Base-by-base conservation (phyloP, 1,140 invertebrate species). In the Grapholita molesta region DNA sequence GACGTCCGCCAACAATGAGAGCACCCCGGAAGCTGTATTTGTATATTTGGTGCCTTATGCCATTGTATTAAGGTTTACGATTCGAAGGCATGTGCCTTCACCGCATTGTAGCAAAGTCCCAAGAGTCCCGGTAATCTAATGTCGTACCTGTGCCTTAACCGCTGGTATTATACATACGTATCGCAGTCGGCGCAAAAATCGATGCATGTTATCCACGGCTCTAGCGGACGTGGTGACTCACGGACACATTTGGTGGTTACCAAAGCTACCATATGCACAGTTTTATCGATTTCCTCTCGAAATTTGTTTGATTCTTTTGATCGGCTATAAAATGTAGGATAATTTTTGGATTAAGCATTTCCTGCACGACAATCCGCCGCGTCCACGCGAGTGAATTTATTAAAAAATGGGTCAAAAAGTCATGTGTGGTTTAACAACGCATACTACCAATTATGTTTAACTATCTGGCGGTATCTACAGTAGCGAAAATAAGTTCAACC, bases 1-100 rank as follows among this genome's bases (percentile, higher is more conserved):
- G 64, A 64, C 32, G 61, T 70, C 55, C 67, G 53, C 24, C 48
- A 24, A 12, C 18, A 33, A 38, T 66, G 69, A 67, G 42, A 48
- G 64, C 52, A 66, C 21, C 35, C 52, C 48, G 48, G 64, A 70
- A 67, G 33, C 53, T n/a, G 7, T 32, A n/a, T 18, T 8, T 8
- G 21, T 48, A 32, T 7, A 15, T 7, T 7, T 8, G 18, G 42
- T 12, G 18, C n/a, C 18, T 48, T 48, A 48, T 48, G 7, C 9
- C 18, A 21, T 18, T 48, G 15, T 21, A 48, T 3, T 48, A 21
- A 48, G 42, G 42, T 48, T 48, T 7, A 30, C 28, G 28, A 30
- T 38, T 38, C 2, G n/a, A 38, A 12, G 11, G 33, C n/a, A 38
- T 38, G 15, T 38, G 5, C 35, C 4, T n/a, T n/a, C n/a, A 38